Conservation (phyloP, 2,797 vertebrate genomes). For the Rhinophrynus dorsalis region DNA sequence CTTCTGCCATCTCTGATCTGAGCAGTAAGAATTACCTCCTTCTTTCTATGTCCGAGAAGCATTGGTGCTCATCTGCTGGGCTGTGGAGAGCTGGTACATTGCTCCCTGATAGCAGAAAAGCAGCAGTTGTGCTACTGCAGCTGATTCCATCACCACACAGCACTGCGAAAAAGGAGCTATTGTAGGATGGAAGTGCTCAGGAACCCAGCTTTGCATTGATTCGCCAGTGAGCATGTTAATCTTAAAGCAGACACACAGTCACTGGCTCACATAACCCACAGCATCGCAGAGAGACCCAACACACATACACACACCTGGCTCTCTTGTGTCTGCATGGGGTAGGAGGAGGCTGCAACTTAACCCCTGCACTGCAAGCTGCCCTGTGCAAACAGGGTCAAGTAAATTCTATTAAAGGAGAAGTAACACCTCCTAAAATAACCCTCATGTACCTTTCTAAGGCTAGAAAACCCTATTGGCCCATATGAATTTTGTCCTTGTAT, state of each 20-base stretch:
- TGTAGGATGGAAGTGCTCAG: conserved; percentile 47
- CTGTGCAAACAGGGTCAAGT: background rate
- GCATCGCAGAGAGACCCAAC: conserved; percentile 9
- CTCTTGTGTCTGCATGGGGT: background rate
- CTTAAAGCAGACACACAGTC: conserved; percentile 51
- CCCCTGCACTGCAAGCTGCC: background rate
- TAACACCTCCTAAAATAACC: too few species aligned
- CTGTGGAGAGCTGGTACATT: conserved; percentile 49
- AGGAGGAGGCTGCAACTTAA: background rate
- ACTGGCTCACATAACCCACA: conserved; percentile 47
- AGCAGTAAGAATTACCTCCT: conserved; percentile 41
- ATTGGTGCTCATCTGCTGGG: conserved; percentile 53
- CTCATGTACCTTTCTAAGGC: too few species aligned
- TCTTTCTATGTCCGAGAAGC: conserved; percentile 54
- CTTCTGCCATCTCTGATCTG: conserved; percentile 72
- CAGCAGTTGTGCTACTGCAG: conserved; percentile 1
- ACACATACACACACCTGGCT: conserved; percentile 35
- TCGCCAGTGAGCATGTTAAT: conserved; percentile 54
- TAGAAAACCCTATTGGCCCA: too few species aligned
- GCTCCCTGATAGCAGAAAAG: conserved; percentile 46
- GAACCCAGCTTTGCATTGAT: conserved; percentile 51
- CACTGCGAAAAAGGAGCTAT: conserved; percentile 45
- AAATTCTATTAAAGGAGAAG: too few species aligned
- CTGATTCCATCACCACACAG: conserved; percentile 51
- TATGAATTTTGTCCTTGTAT: too few species aligned